Evolutionary conservation across 2,113 vertebrate genomes (phyloP), one percentile per base, ranked within the genome.

Genomic region (Geothlypis trichas): DNA sequence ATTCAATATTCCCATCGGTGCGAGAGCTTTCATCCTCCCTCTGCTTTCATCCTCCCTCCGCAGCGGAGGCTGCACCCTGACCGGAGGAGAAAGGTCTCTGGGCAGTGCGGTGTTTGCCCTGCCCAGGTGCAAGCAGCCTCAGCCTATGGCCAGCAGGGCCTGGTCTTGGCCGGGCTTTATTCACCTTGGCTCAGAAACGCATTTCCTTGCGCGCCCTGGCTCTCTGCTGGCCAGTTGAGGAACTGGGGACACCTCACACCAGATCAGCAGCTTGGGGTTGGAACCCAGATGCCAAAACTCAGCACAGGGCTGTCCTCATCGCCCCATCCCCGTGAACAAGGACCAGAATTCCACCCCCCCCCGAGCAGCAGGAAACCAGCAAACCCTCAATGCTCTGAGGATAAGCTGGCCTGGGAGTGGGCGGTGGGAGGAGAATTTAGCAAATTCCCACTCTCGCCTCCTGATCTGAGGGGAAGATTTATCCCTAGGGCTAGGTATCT

Each of bases 51-150:
- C 89, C 51, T 77, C 59, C 55, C 68, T 77, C 66, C 0, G 5
- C 1, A 3, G 15, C 4, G 5, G 69, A 26, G 76, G 42, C 69
- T 91, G 92, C 81, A n/a, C 90, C 80, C 73, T 94, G 92, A 84
- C 77, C 77, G 0, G 39, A 55, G 95, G 73, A 89, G 92, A 81
- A 97, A 95, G 95, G 93, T 94, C 81, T 81, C 77, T 2, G 5
- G 47, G 58, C 44, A 57, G 55, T 3, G 3, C 13, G 19, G 33
- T 66, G 63, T 69, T 73, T 55, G 78, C 66, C 74, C 74, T 92
- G 82, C 74, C 61, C 90, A 35, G 65, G 65, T 82, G 42, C 72
- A 24, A 55, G 63, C 72, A 69, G 72, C 54, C 49, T 79, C 80
- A 76, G 72, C n/a, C 41, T 42, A 16, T 2, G 18, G 39, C 47